A percentile compares a stretch with the other conserved stretches of the same genome.
Evolutionary conservation across 92 coral and sea anemone species (phyloP).

Genomic region (Epizoanthus illoricatus): DNA sequence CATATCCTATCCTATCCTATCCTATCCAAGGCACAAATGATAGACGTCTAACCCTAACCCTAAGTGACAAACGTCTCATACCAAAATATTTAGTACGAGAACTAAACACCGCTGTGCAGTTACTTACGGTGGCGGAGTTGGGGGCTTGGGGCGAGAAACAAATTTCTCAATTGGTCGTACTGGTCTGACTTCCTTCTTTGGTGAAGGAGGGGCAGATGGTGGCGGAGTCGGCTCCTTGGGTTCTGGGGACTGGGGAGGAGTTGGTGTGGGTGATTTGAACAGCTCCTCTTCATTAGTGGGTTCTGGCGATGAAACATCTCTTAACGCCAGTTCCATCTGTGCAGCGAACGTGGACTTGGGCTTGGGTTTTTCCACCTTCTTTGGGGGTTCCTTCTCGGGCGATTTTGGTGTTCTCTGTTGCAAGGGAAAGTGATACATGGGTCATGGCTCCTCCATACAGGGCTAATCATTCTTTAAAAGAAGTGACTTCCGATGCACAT

Average conservation of each 20-base stretch:
- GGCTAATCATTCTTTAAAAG: no score
- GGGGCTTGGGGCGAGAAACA: slow-evolving; percentile 78
- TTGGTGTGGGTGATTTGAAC: slow-evolving; percentile 73
- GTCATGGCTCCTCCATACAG: no score
- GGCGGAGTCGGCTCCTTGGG: slow-evolving; percentile 73
- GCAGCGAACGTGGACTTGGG: slow-evolving; percentile 57
- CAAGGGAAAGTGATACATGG: neutral
- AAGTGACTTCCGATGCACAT: no score
- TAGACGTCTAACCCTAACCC: no score
- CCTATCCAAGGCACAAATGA: no score
- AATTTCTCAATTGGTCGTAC: slow-evolving; percentile 74
- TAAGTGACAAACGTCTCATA: neutral
- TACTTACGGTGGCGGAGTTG: slow-evolving; percentile 88
- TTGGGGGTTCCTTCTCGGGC: slow-evolving; percentile 70
- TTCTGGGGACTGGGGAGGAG: slow-evolving; percentile 77
- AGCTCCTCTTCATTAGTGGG: slow-evolving; percentile 56
- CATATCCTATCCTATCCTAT: no score
- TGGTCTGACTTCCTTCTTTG: slow-evolving; percentile 71
- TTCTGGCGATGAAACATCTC: slow-evolving; percentile 75
- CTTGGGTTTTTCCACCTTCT: slow-evolving; percentile 47
- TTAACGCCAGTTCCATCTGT: slow-evolving; percentile 74
- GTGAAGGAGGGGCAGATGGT: slow-evolving; percentile 53
- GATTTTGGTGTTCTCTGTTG: slow-evolving; percentile 56
- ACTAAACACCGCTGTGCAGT: neutral
- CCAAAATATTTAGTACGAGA: neutral